Evolutionary conservation across 2,113 vertebrate genomes (phyloP).

Genomic region (Barbus barbus): DNA sequence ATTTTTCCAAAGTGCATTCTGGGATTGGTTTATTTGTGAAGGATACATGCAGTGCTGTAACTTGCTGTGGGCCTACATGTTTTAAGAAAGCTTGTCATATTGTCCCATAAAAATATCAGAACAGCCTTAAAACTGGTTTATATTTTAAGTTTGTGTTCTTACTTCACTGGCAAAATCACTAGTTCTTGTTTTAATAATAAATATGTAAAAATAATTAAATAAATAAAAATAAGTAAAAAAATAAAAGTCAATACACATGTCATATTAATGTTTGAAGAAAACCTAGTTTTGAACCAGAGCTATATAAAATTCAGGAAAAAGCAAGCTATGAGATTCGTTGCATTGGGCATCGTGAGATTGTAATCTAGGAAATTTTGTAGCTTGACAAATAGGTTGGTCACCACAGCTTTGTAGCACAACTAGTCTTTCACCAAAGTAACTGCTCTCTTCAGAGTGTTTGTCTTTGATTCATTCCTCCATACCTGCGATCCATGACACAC

Average conservation of each 20-base stretch:
- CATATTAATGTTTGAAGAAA: not conserved
- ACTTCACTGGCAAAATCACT: not conserved
- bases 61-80: no score
- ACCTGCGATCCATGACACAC: not conserved
- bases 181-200: not conserved
- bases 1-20: no score
- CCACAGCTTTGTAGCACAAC: not conserved
- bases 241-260: not conserved
- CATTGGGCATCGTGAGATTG: no score
- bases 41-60: no score
- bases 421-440: constrained; percentile 21
- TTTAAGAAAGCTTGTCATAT: not conserved
- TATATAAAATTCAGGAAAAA: not conserved
- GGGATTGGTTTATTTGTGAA: no score
- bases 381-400: not conserved
- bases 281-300: not conserved
- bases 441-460: not conserved
- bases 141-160: not conserved
- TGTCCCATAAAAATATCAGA: not conserved
- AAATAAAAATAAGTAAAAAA: no score
- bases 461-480: constrained; percentile 15
- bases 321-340: not conserved
- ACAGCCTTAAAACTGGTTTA: not conserved
- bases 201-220: not conserved
- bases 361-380: not conserved